Conservation (phyloP, 2,797 vertebrate species). For the Sebastiscus tertius region DNA sequence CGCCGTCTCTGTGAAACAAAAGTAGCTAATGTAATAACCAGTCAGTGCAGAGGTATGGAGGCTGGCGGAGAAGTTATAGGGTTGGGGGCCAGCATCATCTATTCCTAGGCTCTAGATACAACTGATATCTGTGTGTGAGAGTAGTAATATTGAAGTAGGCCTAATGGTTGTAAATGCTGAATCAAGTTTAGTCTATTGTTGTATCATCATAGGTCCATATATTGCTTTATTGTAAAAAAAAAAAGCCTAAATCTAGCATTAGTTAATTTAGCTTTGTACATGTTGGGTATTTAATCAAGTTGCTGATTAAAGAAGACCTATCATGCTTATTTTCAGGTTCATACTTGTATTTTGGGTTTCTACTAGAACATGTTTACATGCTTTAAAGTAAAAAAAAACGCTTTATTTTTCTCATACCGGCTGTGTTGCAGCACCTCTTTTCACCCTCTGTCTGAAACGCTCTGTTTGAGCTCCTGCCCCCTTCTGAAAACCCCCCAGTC, state of each 20-base stretch:
- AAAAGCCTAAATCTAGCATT: not conserved
- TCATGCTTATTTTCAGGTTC: no score
- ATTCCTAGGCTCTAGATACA: not conserved
- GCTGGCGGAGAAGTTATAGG: not conserved
- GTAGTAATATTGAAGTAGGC: not conserved
- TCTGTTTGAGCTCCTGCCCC: no score
- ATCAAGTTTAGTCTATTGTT: not conserved
- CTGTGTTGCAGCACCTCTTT: no score
- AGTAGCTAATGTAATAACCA: slow-evolving; percentile 61
- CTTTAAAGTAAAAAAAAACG: no score
- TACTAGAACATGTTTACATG: no score
- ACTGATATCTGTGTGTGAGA: not conserved
- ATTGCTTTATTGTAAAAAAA: not conserved
- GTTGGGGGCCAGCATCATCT: not conserved
- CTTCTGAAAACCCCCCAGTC: no score
- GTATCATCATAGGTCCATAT: not conserved
- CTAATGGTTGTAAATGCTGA: not conserved
- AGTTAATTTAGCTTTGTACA: not conserved
- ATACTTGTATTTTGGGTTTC: no score
- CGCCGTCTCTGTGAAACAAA: slow-evolving; percentile 48
- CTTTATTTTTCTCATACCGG: no score
- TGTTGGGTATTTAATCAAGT: not conserved
- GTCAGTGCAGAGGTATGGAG: not conserved
- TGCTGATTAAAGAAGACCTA: not conserved
- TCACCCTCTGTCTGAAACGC: no score